These are phyloP conservation scores for Heliconius hewitsoni DNA, from an alignment of 1,140 invertebrate species.

Conservation along the genomic window DNA sequence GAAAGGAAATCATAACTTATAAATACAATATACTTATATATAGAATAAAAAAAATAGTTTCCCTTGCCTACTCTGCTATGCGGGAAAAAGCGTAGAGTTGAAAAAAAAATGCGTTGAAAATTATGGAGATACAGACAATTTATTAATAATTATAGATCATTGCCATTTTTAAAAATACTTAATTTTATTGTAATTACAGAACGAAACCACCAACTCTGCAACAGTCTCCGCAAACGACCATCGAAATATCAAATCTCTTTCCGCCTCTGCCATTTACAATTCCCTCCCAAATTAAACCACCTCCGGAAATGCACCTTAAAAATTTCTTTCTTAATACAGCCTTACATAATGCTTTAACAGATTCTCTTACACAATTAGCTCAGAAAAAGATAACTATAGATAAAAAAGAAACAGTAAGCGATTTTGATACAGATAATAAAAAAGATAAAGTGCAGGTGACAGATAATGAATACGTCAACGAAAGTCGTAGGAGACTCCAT, in stretches of 20 bases:
- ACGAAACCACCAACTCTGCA: conserved; percentile 41
- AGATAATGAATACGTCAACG: conserved; percentile 40
- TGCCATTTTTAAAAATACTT: background rate
- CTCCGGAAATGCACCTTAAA: conserved; percentile 57
- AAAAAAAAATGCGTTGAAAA: no score
- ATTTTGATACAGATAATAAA: conserved; percentile 21
- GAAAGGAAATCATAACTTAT: no score
- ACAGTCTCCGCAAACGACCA: conserved; percentile 31
- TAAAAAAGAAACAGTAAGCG: conserved; percentile 33
- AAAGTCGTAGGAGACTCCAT: conserved; percentile 84
- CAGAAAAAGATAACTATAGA: conserved; percentile 33
- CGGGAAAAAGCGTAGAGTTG: no score
- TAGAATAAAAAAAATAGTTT: no score
- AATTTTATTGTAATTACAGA: conserved; percentile 45
- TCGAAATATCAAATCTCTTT: conserved; percentile 48
- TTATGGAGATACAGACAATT: no score
- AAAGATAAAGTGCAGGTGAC: conserved; percentile 29
- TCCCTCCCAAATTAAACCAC: conserved; percentile 41
- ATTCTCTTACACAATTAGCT: conserved; percentile 48
- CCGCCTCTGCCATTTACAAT: conserved; percentile 51
- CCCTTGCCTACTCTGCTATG: no score
- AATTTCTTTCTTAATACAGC: conserved; percentile 65
- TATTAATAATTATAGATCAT: no score
- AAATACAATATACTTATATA: no score
- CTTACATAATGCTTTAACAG: conserved; percentile 58